Conservation (phyloP, 2,113 vertebrate genomes). For the Bolborhynchus lineola region DNA sequence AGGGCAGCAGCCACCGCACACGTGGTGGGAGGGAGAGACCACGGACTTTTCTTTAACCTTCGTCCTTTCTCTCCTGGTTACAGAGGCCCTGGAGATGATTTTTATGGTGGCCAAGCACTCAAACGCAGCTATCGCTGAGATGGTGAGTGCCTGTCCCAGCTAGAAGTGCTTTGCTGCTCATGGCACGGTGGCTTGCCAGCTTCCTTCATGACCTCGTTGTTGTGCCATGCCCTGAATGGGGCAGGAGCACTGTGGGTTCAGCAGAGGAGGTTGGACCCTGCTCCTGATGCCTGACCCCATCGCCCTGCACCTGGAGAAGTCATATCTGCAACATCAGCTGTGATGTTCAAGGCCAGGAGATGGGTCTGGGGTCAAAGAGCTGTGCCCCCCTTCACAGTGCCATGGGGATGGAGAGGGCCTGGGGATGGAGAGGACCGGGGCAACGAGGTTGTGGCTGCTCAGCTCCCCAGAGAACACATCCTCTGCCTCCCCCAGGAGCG, state of each 20-base stretch:
- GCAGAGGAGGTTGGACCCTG: background rate
- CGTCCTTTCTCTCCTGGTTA: background rate
- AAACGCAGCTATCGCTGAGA: constrained; percentile 74
- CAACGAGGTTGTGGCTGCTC: background rate
- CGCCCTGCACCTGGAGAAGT: background rate
- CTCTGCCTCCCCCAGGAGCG: constrained; percentile 62
- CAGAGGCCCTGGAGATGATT: constrained; percentile 78
- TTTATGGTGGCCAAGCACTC: constrained; percentile 77
- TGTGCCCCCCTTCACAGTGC: background rate
- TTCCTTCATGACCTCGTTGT: background rate
- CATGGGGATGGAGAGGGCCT: background rate
- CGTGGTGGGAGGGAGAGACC: accelerated
- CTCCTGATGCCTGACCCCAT: background rate
- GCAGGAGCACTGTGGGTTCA: background rate
- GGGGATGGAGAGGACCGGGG: accelerated
- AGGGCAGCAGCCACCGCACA: background rate
- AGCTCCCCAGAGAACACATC: background rate
- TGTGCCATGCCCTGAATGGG: background rate
- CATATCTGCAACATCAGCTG: background rate
- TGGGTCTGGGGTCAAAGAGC: background rate
- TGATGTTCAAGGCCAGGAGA: background rate
- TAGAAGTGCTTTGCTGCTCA: background rate
- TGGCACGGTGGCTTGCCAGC: accelerated
- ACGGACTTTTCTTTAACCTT: background rate
- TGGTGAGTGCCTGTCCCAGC: constrained; percentile 64